phyloP scores from a whole-genome alignment of 2,113 vertebrate species.

The Cyanoramphus novaezelandiae region DNA sequence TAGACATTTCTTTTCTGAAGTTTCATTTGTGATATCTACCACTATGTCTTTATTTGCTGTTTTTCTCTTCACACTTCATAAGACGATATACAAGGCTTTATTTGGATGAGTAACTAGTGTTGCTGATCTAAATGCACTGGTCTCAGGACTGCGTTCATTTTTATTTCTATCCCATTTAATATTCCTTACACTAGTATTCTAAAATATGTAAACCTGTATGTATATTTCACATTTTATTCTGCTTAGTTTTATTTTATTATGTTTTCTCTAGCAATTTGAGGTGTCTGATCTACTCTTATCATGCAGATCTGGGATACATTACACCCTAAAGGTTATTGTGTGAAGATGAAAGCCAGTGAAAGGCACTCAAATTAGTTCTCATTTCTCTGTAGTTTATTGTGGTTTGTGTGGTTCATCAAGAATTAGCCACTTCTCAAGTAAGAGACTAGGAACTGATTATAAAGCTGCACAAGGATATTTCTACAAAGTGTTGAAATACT shows the following conservation, averaged over 20 bases:
- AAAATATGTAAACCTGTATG: neutral
- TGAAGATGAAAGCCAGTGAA: neutral
- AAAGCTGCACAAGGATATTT: neutral
- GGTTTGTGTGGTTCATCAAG: neutral
- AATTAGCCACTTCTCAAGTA: neutral
- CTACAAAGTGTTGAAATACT: neutral
- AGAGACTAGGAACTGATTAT: neutral
- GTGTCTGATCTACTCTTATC: neutral
- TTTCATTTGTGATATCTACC: neutral
- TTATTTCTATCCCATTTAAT: neutral
- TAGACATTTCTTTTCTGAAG: neutral
- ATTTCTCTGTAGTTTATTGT: neutral
- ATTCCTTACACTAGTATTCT: neutral
- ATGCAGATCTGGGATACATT: neutral
- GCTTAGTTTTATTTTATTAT: neutral
- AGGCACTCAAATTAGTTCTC: rapidly evolving
- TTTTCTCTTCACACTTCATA: neutral
- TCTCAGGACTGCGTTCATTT: neutral
- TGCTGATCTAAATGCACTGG: neutral
- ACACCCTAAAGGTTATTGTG: neutral
- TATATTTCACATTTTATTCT: neutral
- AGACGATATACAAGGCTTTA: neutral
- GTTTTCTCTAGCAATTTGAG: neutral
- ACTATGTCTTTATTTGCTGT: neutral
- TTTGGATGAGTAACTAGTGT: neutral